phyloP scores from a whole-genome alignment of 2,797 vertebrate genomes.

The Acipenser transmontanus region DNA sequence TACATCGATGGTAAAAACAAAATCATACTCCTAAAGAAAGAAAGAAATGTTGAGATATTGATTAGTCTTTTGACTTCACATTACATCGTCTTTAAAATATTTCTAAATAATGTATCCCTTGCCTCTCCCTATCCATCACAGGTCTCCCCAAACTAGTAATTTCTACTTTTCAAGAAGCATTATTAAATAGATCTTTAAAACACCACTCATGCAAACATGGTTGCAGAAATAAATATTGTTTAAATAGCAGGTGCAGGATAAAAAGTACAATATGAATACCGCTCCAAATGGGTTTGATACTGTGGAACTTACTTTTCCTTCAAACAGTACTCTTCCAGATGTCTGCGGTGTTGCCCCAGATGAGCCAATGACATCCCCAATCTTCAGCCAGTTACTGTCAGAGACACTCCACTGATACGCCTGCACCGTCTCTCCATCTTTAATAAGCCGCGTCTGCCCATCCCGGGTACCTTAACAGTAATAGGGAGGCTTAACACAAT shows the following conservation, averaged over 20 bases:
- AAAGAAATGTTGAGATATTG: not conserved
- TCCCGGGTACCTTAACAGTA: slow-evolving; percentile 76
- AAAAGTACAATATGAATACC: too few species aligned
- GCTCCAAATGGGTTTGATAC: too few species aligned
- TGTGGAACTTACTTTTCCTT: slow-evolving; percentile 78
- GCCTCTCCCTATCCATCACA: too few species aligned
- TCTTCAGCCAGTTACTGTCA: slow-evolving; percentile 88
- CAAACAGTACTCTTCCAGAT: slow-evolving; percentile 84
- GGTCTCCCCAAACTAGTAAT: too few species aligned
- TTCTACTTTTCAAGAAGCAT: too few species aligned
- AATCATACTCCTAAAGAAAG: slow-evolving; percentile 82
- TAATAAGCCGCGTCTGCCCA: slow-evolving; percentile 90
- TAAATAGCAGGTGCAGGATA: too few species aligned
- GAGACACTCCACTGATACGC: slow-evolving; percentile 90
- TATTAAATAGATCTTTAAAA: too few species aligned
- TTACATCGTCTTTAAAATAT: too few species aligned
- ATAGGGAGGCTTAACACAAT: too few species aligned
- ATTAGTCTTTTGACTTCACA: not conserved
- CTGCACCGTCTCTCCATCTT: slow-evolving; percentile 80
- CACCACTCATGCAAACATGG: too few species aligned
- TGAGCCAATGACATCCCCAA: slow-evolving; percentile 91
- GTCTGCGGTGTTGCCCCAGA: slow-evolving; percentile 80
- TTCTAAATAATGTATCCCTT: too few species aligned
- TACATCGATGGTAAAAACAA: slow-evolving; percentile 91
- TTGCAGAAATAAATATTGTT: too few species aligned